phyloP scores from a whole-genome alignment of 2,888 invertebrate genomes.

The Diloba caeruleocephala region DNA sequence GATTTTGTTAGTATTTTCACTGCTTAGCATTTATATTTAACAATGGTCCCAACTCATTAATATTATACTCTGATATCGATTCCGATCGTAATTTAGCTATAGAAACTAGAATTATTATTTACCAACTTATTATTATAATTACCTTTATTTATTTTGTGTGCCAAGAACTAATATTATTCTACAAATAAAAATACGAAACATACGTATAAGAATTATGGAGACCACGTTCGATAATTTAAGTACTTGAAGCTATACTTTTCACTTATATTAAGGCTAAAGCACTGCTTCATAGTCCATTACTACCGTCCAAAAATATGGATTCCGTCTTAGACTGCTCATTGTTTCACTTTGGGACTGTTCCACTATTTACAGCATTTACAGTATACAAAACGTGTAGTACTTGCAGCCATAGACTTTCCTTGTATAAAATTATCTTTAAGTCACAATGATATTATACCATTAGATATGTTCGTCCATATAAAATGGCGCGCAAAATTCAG shows the following conservation, averaged over 20 bases:
- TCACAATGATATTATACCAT: too few species aligned
- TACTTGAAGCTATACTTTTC: conserved; percentile 30
- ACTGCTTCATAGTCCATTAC: conserved; percentile 73
- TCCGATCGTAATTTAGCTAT: too few species aligned
- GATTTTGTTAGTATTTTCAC: conserved; percentile 10
- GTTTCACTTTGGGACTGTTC: conserved; percentile 24
- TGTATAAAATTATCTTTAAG: too few species aligned
- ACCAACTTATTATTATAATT: background rate
- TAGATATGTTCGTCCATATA: too few species aligned
- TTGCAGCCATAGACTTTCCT: background rate
- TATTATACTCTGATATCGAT: too few species aligned
- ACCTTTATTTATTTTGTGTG: background rate
- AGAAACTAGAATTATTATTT: background rate
- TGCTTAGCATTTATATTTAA: conserved; percentile 25
- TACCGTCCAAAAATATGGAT: conserved; percentile 75
- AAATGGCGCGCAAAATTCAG: too few species aligned
- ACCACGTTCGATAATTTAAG: too few species aligned
- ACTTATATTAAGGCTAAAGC: conserved; percentile 57
- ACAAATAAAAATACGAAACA: conserved; percentile 13
- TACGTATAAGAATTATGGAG: too few species aligned
- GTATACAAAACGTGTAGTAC: too few species aligned
- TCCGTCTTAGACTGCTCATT: conserved; percentile 74
- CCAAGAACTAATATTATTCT: too few species aligned
- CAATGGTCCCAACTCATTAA: conserved; percentile 21
- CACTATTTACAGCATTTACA: background rate